Evolutionary conservation across 2,113 vertebrate species (phyloP).

Genomic region (Psittacara wagleri): DNA sequence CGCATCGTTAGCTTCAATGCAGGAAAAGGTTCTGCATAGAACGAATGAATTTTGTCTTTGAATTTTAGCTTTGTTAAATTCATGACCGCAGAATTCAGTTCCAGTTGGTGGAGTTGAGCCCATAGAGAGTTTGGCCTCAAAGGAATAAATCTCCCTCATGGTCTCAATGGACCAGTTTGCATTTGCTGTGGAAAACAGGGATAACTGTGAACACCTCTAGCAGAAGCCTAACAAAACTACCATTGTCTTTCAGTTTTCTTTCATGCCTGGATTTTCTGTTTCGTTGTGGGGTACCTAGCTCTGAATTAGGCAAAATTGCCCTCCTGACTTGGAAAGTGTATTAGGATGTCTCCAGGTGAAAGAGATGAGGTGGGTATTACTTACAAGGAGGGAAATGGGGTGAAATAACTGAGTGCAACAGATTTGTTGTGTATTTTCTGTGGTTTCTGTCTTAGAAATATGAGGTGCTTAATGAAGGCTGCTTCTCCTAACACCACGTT

Average conservation of each 20-base stretch:
- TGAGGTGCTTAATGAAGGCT: constrained; percentile 34
- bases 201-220: background rate
- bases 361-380: background rate
- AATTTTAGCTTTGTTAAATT: background rate
- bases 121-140: background rate
- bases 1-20: background rate
- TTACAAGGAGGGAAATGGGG: background rate
- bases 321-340: background rate
- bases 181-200: background rate
- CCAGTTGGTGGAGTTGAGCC: background rate
- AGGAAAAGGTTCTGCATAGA: background rate
- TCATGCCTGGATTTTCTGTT: background rate
- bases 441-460: constrained; percentile 52
- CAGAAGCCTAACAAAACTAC: background rate
- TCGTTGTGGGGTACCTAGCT: background rate
- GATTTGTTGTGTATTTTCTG: background rate
- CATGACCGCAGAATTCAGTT: background rate
- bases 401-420: background rate
- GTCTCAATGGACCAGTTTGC: background rate
- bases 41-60: background rate
- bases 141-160: background rate
- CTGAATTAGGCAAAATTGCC: background rate
- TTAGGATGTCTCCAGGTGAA: background rate
- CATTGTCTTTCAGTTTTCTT: background rate
- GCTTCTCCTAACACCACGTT: constrained; percentile 32